Evolutionary conservation across 1,140 invertebrate species (phyloP).

Genomic region (Piezodorus guildinii): DNA sequence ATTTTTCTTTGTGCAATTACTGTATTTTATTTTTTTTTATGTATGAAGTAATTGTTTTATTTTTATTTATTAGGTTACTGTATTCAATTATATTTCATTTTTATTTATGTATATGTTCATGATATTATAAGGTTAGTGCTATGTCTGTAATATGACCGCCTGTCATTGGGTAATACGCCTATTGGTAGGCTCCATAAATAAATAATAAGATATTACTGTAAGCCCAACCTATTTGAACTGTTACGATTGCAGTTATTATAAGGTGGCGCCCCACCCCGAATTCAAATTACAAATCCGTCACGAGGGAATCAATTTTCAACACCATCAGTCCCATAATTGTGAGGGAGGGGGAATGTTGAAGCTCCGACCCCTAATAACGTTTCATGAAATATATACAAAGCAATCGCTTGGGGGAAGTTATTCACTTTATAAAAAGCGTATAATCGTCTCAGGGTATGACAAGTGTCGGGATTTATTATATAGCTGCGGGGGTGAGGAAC

Average conservation of each 20-base stretch:
- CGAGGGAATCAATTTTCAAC: constrained; percentile 13
- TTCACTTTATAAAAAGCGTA: constrained; percentile 13
- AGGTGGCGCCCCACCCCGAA: not conserved
- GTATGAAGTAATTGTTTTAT: too few relatives aligned
- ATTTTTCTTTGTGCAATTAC: too few relatives aligned
- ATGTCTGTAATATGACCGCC: too few relatives aligned
- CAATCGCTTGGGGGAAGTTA: not conserved
- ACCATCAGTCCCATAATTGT: not conserved
- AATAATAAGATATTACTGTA: too few relatives aligned
- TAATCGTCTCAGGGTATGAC: not conserved
- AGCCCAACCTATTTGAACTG: too few relatives aligned
- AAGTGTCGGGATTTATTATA: constrained; percentile 11
- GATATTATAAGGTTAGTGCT: too few relatives aligned
- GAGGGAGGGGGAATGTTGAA: not conserved
- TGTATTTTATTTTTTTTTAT: too few relatives aligned
- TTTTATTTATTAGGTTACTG: too few relatives aligned
- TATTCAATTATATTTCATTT: too few relatives aligned
- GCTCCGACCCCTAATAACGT: not conserved
- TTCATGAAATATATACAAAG: constrained; percentile 12
- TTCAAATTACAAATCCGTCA: constrained; percentile 11
- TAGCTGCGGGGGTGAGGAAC: not conserved
- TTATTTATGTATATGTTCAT: too few relatives aligned
- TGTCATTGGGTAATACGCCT: too few relatives aligned
- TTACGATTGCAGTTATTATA: not conserved
- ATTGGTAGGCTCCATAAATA: too few relatives aligned